Base-by-base conservation (phyloP, 2,888 invertebrate species). In the Trichacis sp. region DNA sequence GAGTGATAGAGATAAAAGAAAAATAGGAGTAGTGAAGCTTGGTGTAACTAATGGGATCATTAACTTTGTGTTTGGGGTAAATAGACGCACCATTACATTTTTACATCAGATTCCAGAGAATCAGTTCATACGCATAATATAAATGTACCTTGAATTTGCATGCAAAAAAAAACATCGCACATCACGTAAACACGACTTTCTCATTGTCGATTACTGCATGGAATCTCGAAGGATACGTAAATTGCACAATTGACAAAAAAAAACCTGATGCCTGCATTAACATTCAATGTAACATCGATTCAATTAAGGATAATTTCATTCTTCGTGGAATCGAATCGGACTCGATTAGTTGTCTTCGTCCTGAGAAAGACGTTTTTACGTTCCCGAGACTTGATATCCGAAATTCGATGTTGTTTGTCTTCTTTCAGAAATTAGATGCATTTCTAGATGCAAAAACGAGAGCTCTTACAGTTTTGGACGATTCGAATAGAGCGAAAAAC, bases 51-150 rank as follows among this genome's bases (percentile, higher is more conserved):
- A 93, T 84, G 93, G 93, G 50, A 87, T 93, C 70, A 87, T 94
- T 78, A 93, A 93, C 83, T 92, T 93, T 84, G 92, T 93, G 33
- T 94, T 94, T 83, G 92, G 93, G 85, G 93, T 93, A 89, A 93
- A 88, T 88, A 64, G 52, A 4, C 18, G 11, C 40, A 15, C 11
- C 17, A 40, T 15, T 40, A 40, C n/a, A 2, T 24, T 24, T 24
- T 40, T 14, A 33, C 8, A 33, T 40, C 40, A 15, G 40, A 12
- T 14, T 14, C 14, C 9, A 36, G 9, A n/a, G n/a, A 11, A 36
- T n/a, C 3, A 36, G 6, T n/a, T 36, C 9, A 36, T 36, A 36
- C 36, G 12, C 36, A 36, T 36, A 36, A 9, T 3, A 4, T 36
- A 2, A 11, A 2, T 8, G 18, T 17, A 18, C 42, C 17, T 42